Evolutionary conservation across 2,113 vertebrate genomes (phyloP).

Genomic region (Colinus virginianus): DNA sequence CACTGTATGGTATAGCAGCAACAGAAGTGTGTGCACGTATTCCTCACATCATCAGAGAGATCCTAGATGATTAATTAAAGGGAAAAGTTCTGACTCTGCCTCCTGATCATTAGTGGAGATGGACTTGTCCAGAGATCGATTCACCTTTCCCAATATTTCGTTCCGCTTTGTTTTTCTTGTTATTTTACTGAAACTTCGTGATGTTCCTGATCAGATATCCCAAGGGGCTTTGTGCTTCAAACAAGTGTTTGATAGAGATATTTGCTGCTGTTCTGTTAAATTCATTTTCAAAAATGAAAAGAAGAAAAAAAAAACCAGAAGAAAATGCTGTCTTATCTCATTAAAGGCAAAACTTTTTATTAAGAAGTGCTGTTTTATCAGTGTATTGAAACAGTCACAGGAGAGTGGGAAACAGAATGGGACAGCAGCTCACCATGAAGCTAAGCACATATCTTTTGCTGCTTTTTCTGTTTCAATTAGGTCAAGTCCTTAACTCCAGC

Average conservation of each 20-base stretch:
- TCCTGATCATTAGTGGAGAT: not conserved
- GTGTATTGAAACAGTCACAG: not conserved
- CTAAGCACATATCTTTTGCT: not conserved
- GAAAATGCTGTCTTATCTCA: not conserved
- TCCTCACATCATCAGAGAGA: not conserved
- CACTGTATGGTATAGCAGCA: not conserved
- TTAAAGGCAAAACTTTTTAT: not conserved
- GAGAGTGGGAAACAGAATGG: not conserved
- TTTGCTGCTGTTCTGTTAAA: not conserved
- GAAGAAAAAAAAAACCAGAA: not conserved
- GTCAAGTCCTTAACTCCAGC: not conserved
- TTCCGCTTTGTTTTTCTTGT: not conserved
- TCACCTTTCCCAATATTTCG: not conserved
- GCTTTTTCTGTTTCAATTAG: not conserved
- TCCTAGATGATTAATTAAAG: not conserved
- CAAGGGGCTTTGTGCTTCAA: not conserved
- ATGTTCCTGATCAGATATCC: not conserved
- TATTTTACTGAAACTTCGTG: not conserved
- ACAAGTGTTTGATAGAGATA: not conserved
- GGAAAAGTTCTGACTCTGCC: not conserved
- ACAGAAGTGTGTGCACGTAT: not conserved
- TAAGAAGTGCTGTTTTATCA: not conserved
- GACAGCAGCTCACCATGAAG: not conserved
- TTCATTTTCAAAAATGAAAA: not conserved
- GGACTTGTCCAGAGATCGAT: not conserved